Base-by-base conservation (phyloP, 30 jellyfish, hydroid and myxozoan species). In the Aurelia aurita region DNA sequence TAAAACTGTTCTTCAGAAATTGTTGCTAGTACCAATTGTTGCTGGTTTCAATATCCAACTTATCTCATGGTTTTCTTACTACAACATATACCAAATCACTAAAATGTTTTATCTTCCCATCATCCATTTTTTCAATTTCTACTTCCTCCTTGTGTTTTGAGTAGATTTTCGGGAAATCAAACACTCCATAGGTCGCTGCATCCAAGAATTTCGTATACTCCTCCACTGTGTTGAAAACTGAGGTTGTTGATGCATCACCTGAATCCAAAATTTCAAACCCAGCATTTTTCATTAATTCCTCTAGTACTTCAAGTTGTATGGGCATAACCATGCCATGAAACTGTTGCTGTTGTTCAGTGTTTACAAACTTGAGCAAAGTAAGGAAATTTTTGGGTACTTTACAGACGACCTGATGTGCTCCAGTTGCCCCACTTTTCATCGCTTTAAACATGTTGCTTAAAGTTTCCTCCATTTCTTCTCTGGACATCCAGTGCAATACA, bases 401-500 rank as follows among this genome's bases (percentile, higher is more conserved):
- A 20, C 25, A 46, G n/a, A 23, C 10, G 15, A 71, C 19, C 32
- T 71, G 44, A 6, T 71, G 82, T 14, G 68, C 68, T 35, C 67
- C 82, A 44, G 47, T 31, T 8, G 61, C 82, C 66, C 82, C 82
- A 10, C 13, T 15, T 71, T 71, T 71, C 82, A 46, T 19, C 5
- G 82, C 82, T 23, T 16, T 19, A 45, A 71, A 71, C 72, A 28
- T 26, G 18, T 44, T 45, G 21, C 29, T 26, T 13, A 73, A 13
- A 1, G 85, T 73, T 31, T 49, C 53, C 35, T 43, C 85, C 12
- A 73, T 27, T 23, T 73, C 85, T 3, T 31, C 62, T 19, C 26
- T 49, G 12, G 67, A 14, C 72, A 73, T 73, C 85, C 85, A 73
- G 28, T 73, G 72, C 2, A 73, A 23, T 21, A 73, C 85, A 51